Conservation (phyloP, 2,888 invertebrate genomes). For the Noctuana brunneofusca region DNA sequence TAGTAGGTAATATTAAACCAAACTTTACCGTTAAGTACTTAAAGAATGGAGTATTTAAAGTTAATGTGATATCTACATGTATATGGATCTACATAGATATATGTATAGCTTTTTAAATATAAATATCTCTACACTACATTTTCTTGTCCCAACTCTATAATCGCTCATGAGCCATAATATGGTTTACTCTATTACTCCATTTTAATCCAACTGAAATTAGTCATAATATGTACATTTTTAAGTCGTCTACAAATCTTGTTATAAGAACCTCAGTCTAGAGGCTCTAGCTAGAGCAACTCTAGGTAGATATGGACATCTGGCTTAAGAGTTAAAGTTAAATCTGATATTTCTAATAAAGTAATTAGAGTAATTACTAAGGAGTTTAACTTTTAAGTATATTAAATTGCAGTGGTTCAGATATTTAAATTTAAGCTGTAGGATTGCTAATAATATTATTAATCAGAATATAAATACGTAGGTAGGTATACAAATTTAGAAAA, state of each 20-base stretch:
- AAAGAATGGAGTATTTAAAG: no score
- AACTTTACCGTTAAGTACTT: no score
- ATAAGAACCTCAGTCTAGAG: neutral
- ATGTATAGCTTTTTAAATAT: no score
- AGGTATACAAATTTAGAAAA: constrained; percentile 18
- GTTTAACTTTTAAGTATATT: neutral
- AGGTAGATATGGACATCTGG: constrained; percentile 6
- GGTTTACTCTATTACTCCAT: neutral
- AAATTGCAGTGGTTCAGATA: constrained; percentile 11
- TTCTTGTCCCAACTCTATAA: no score
- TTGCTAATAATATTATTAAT: constrained; percentile 10
- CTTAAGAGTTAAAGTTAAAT: constrained; percentile 2
- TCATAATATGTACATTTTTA: neutral
- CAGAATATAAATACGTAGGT: constrained; percentile 10
- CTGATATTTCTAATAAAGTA: constrained; percentile 7
- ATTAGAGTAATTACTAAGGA: constrained; percentile 10
- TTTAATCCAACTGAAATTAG: neutral
- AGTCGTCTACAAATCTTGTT: neutral
- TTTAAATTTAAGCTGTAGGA: constrained; percentile 6
- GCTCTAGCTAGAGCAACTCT: neutral
- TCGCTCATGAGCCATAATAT: no score
- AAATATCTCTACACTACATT: no score
- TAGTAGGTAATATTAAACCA: no score
- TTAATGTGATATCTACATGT: no score
- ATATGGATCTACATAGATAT: no score